Percentiles rank a stretch among this genome's conserved stretches.
Conservation (phyloP, 2,888 invertebrate genomes). For the Platycheirus albimanus region DNA sequence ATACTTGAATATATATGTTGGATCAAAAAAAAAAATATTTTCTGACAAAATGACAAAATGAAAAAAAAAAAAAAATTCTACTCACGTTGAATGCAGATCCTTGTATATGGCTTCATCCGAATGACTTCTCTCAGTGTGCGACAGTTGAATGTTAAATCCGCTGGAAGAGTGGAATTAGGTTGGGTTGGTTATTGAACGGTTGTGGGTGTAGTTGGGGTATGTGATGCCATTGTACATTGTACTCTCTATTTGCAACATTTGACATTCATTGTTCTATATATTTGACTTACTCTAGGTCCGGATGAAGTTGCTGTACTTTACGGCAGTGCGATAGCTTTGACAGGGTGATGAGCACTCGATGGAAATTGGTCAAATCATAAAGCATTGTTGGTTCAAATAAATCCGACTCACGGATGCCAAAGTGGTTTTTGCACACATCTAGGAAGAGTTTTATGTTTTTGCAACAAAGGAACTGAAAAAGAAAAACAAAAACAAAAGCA, state of each 20-base stretch:
- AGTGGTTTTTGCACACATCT: conserved; percentile 91
- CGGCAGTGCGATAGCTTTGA: conserved; percentile 93
- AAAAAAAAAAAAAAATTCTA: conserved; percentile 77
- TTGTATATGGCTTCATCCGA: conserved; percentile 94
- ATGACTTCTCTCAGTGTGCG: conserved; percentile 85
- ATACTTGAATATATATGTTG: too few species aligned
- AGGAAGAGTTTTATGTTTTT: conserved; percentile 97
- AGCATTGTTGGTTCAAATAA: conserved; percentile 97
- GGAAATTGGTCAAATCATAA: conserved; percentile 97
- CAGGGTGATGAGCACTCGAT: conserved; percentile 94
- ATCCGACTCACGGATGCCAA: conserved; percentile 92
- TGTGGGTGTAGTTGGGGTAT: not conserved
- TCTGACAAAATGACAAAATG: not conserved
- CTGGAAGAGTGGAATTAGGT: conserved; percentile 83
- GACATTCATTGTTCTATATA: conserved; percentile 6
- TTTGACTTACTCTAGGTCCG: conserved; percentile 88
- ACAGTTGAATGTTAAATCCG: conserved; percentile 89
- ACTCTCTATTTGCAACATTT: too few species aligned
- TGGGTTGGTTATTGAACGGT: not conserved
- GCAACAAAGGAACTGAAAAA: conserved; percentile 94
- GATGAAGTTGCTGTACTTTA: conserved; percentile 84
- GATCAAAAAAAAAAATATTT: not conserved
- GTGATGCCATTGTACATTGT: conserved; percentile 1
- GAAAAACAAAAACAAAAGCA: conserved; percentile 45
- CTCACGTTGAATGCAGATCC: conserved; percentile 91